phyloP scores from a whole-genome alignment of 2,888 invertebrate genomes.

The Fragum fragum region DNA sequence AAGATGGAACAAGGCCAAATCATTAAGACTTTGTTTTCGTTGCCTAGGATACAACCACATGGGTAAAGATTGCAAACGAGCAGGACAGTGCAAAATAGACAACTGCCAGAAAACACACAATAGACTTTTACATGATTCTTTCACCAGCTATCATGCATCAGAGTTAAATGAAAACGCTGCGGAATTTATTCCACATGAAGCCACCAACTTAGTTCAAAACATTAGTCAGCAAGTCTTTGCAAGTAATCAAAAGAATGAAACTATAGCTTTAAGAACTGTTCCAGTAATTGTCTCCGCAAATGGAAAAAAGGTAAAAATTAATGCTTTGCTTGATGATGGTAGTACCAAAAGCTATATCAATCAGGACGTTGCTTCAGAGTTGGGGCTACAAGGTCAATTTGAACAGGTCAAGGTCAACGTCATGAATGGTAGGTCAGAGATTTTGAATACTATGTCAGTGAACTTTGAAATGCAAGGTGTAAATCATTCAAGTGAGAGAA shows the following conservation, averaged over 20 bases:
- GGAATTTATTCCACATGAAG: neutral
- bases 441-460: too few relatives aligned
- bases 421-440: too few relatives aligned
- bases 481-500: too few relatives aligned
- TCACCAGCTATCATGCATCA: neutral
- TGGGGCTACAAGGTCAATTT: too few relatives aligned
- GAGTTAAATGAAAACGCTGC: neutral
- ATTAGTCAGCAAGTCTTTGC: neutral
- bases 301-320: too few relatives aligned
- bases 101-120: slow-evolving; percentile 32
- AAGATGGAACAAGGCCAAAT: slow-evolving; percentile 43
- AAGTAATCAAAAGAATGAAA: neutral
- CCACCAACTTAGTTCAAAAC: neutral
- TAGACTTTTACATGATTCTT: slow-evolving; percentile 36
- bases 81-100: neutral
- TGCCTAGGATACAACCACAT: slow-evolving; percentile 35
- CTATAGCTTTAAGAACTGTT: neutral
- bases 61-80: slow-evolving; percentile 25
- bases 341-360: too few relatives aligned
- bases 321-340: too few relatives aligned
- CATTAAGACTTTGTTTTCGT: slow-evolving; percentile 36
- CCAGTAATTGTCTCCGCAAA: neutral
- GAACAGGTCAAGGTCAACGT: too few relatives aligned
- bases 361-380: too few relatives aligned
- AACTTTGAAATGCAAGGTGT: too few relatives aligned